phyloP scores from a whole-genome alignment of 2,888 invertebrate genomes.

The Embidobia sp. region DNA sequence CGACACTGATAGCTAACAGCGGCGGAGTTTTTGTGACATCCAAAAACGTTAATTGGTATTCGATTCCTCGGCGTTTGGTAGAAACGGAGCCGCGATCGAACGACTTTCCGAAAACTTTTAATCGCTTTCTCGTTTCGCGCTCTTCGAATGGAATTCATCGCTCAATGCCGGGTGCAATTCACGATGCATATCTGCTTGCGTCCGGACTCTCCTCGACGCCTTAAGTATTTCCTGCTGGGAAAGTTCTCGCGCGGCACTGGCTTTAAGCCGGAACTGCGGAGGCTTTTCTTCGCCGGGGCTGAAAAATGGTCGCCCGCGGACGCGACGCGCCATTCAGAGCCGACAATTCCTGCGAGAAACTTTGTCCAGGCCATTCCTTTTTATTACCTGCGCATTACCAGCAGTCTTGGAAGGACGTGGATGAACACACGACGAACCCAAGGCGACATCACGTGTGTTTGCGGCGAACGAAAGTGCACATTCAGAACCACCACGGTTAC shows the following conservation, averaged over 20 bases:
- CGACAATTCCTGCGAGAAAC: slow-evolving; percentile 18
- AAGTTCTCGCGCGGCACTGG: slow-evolving; percentile 47
- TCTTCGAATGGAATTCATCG: slow-evolving; percentile 43
- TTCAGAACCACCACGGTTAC: slow-evolving; percentile 98
- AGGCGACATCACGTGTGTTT: slow-evolving; percentile 98
- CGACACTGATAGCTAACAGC: no score
- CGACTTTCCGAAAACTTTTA: slow-evolving; percentile 42
- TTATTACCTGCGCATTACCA: slow-evolving; percentile 91
- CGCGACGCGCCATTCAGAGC: slow-evolving; percentile 44
- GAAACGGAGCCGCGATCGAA: slow-evolving; percentile 16
- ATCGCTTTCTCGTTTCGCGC: slow-evolving; percentile 38
- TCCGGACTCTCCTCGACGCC: slow-evolving; percentile 35
- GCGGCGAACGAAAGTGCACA: slow-evolving; percentile 98
- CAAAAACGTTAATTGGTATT: slow-evolving; percentile 29
- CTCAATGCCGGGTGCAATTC: slow-evolving; percentile 48
- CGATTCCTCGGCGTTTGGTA: slow-evolving; percentile 14
- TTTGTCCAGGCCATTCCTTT: slow-evolving; percentile 21
- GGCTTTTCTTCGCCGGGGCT: slow-evolving; percentile 47
- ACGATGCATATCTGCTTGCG: slow-evolving; percentile 54
- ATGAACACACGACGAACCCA: slow-evolving; percentile 98
- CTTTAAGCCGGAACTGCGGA: slow-evolving; percentile 43
- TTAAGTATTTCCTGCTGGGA: slow-evolving; percentile 57
- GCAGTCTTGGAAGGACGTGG: slow-evolving; percentile 95
- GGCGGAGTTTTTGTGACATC: no score
- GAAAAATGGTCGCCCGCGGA: slow-evolving; percentile 57